Evolutionary conservation across 2,113 vertebrate genomes (phyloP).

Genomic region (Sander lucioperca): DNA sequence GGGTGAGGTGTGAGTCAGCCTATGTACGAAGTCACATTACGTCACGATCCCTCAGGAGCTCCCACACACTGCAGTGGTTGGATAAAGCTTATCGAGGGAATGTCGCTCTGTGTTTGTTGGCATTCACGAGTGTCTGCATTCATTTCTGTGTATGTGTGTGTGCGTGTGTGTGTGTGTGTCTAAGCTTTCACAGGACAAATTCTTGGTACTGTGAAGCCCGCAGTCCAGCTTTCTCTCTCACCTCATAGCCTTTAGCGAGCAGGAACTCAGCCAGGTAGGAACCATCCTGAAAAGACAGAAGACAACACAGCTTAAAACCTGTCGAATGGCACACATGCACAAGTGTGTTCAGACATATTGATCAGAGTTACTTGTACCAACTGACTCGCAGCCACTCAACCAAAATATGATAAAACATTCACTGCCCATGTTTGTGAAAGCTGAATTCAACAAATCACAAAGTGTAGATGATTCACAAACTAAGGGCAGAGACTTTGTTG

Average conservation of each 20-base stretch:
- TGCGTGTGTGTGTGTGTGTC: conserved; percentile 9
- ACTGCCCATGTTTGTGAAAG: neutral
- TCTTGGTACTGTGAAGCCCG: neutral
- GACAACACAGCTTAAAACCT: conserved; percentile 1
- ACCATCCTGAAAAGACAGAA: conserved; percentile 90
- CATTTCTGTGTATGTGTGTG: conserved; percentile 13
- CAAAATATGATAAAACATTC: conserved; percentile 7
- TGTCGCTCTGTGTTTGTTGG: conserved; percentile 30
- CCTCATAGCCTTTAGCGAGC: conserved; percentile 96
- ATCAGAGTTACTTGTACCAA: neutral
- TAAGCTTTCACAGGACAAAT: conserved; percentile 42
- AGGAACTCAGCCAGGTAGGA: conserved; percentile 99
- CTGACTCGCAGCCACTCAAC: conserved; percentile 9
- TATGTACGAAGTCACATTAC: conserved; percentile 4
- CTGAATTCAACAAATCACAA: neutral
- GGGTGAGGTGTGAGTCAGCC: conserved; percentile 49
- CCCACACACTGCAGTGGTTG: conserved; percentile 51
- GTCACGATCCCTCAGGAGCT: conserved; percentile 32
- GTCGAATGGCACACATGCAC: conserved; percentile 3
- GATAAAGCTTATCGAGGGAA: conserved; percentile 81
- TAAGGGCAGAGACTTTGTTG: neutral
- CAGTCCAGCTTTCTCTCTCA: conserved; percentile 79
- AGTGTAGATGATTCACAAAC: neutral
- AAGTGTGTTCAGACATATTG: neutral
- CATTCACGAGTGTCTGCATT: conserved; percentile 28